A percentile compares a stretch with the other conserved stretches of the same genome.
Evolutionary conservation across 2,888 invertebrate species (phyloP).

Genomic region (Carabus problematicus): DNA sequence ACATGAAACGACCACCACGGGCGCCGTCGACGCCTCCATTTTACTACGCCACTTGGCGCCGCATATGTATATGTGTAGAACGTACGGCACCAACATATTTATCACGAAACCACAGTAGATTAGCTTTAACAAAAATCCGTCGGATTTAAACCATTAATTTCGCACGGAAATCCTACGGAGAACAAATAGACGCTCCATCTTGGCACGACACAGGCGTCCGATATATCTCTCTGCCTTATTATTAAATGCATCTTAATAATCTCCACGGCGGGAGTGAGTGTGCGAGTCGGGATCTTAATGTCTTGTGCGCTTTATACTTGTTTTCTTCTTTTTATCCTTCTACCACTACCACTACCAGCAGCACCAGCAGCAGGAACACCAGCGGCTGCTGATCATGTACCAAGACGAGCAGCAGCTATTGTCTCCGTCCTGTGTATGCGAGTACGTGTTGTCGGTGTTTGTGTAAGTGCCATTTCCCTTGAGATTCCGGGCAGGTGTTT

Average conservation of each 20-base stretch:
- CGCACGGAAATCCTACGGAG: conserved; percentile 26
- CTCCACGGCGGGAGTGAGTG: background rate
- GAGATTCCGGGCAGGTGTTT: conserved; percentile 14
- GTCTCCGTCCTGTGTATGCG: too few relatives aligned
- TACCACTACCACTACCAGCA: too few relatives aligned
- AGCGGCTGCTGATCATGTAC: too few relatives aligned
- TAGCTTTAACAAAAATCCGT: conserved; percentile 39
- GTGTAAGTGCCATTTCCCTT: conserved; percentile 13
- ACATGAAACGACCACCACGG: too few relatives aligned
- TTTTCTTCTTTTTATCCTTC: too few relatives aligned
- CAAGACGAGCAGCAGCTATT: too few relatives aligned
- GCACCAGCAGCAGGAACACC: too few relatives aligned
- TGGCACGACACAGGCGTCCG: conserved; percentile 1
- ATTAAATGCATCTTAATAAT: conserved; percentile 42
- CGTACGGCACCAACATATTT: conserved; percentile 20
- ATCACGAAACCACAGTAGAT: conserved; percentile 31
- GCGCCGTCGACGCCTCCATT: too few relatives aligned
- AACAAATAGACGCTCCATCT: conserved; percentile 23
- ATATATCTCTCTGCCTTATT: conserved; percentile 38
- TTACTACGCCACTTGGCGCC: too few relatives aligned
- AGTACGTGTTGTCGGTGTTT: background rate
- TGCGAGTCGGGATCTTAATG: background rate
- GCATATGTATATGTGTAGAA: too few relatives aligned
- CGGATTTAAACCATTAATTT: conserved; percentile 41
- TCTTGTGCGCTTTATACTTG: too few relatives aligned